These are phyloP conservation scores for Cephalophus harveyi DNA, from an alignment of 2,113 vertebrate genomes.

Conservation along the genomic window DNA sequence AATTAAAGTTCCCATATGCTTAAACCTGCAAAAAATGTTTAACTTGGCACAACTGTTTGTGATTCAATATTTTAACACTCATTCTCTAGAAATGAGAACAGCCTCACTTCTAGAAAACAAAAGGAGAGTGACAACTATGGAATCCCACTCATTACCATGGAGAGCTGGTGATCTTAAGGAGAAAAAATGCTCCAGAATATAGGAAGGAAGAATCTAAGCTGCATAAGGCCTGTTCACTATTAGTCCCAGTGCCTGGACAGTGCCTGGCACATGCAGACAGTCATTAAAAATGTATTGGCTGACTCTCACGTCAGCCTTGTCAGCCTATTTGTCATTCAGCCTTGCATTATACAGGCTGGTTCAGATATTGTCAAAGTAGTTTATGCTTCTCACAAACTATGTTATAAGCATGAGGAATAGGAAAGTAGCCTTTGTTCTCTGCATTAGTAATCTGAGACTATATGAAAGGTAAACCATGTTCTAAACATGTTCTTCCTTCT, in stretches of 20 bases:
- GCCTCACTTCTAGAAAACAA: background rate
- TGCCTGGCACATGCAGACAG: background rate
- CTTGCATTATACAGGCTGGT: background rate
- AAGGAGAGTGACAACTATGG: background rate
- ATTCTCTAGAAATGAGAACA: background rate
- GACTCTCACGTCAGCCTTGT: background rate
- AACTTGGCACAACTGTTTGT: background rate
- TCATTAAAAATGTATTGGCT: background rate
- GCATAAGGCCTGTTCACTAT: background rate
- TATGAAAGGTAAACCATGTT: background rate
- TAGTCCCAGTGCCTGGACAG: background rate
- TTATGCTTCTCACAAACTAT: background rate
- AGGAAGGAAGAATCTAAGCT: background rate
- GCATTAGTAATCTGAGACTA: background rate
- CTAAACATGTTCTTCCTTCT: background rate
- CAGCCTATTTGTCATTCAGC: background rate
- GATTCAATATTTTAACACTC: background rate
- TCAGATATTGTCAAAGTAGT: background rate
- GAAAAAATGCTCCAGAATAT: background rate
- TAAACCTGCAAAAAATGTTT: background rate
- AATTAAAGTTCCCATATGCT: background rate
- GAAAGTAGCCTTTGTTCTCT: background rate
- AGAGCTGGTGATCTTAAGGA: background rate
- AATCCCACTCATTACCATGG: background rate
- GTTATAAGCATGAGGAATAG: background rate